Evolutionary conservation across 2,113 vertebrate genomes (phyloP), one percentile per base, ranked within the genome.

Genomic region (Callocephalon fimbriatum): DNA sequence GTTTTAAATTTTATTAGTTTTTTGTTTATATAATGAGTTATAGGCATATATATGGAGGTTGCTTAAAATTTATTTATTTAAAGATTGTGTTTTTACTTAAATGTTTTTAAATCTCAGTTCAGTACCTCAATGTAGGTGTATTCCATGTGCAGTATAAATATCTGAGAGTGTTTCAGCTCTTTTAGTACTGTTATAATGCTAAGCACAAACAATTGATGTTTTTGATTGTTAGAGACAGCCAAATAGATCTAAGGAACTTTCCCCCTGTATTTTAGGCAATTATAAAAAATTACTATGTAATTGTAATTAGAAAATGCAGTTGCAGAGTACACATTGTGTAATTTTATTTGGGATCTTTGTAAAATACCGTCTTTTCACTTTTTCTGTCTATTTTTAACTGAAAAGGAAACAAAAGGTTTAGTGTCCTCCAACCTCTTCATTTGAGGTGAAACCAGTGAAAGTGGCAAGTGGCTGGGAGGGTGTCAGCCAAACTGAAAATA

Each of bases 11-110:
- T 9, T 47, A 9, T 14, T 25, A 11, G 10, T 11, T 61, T 17
- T 38, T 35, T 67, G 25, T 27, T 80, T 51, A 4, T 11, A 37
- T 21, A 19, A 74, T 21, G 10, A 70, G 9, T 62, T 89, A 35
- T 15, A 31, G n/a, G 9, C 9, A 37, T 47, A 18, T 37, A 1
- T 37, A 1, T 25, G 2, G 54, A n/a, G 8, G 20, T n/a, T 58
- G 32, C 54, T 72, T 86, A 26, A 3, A 23, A 53, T 47, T 71
- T 37, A 31, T 58, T 58, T 59, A 40, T 86, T 86, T 76, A 37
- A 35, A 53, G 9, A 37, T 20, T 47, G 6, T 37, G 19, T 22
- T 54, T 76, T 4, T 59, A 29, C n/a, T 37, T 42, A 35, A 38
- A 29, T 37, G 7, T 25, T 86, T 35, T 47, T 4, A 54, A 15